These are phyloP conservation scores for Muscicapa adusta DNA, from an alignment of 2,113 vertebrate species.

Conservation along the genomic window DNA sequence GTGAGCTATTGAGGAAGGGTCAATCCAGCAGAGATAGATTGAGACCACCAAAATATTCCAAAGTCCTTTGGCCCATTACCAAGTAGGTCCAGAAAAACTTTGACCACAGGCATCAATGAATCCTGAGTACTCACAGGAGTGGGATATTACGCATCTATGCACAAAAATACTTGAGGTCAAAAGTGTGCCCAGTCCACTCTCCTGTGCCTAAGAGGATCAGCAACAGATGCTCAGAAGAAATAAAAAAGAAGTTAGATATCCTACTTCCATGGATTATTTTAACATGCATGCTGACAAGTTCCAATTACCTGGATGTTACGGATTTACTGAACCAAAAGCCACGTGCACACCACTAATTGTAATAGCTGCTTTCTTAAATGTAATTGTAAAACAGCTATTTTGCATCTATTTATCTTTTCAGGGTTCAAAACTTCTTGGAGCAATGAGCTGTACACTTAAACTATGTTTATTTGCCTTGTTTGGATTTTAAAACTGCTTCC, in stretches of 20 bases:
- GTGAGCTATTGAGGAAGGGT: not conserved
- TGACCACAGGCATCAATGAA: fast-evolving
- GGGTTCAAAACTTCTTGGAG: not conserved
- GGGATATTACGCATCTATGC: not conserved
- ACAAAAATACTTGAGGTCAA: not conserved
- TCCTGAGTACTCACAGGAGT: not conserved
- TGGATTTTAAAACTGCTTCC: not conserved
- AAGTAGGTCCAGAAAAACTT: not conserved
- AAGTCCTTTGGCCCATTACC: not conserved
- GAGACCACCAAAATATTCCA: not conserved
- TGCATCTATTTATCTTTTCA: not conserved
- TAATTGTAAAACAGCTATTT: not conserved
- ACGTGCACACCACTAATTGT: not conserved
- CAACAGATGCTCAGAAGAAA: not conserved
- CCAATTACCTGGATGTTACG: fast-evolving
- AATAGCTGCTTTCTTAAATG: not conserved
- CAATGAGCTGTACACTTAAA: not conserved
- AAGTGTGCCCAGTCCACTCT: not conserved
- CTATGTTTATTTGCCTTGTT: not conserved
- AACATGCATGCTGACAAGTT: not conserved
- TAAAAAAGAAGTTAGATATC: not conserved
- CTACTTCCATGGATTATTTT: not conserved
- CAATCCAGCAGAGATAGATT: not conserved
- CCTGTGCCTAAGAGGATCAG: not conserved
- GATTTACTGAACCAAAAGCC: not conserved